Evolutionary conservation across 1,140 invertebrate species (phyloP).

Genomic region (Drosophila ogumai): DNA sequence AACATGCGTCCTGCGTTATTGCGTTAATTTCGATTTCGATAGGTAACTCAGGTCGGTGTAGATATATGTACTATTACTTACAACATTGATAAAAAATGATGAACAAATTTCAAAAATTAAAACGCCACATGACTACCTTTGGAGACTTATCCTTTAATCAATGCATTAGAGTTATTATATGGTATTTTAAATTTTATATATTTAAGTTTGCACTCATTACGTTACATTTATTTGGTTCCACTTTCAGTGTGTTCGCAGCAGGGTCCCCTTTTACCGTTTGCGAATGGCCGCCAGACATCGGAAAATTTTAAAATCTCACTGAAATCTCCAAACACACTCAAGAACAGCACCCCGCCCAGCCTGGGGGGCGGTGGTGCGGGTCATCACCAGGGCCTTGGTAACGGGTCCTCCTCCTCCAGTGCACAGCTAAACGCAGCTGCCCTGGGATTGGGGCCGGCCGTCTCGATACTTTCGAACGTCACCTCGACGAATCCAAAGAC

Average conservation of each 20-base stretch:
- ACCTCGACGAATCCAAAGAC: constrained; percentile 93
- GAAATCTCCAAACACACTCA: constrained; percentile 85
- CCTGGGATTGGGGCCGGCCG: constrained; percentile 74
- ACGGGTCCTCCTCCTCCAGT: constrained; percentile 42
- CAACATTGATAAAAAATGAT: too few relatives aligned
- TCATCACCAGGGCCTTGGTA: constrained; percentile 27
- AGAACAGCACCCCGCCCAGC: constrained; percentile 83
- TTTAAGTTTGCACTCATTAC: neutral
- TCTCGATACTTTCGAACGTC: constrained; percentile 86
- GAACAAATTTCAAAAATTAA: too few relatives aligned
- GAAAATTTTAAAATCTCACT: constrained; percentile 89
- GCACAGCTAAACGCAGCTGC: constrained; percentile 72
- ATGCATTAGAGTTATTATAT: too few relatives aligned
- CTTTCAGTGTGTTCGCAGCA: constrained; percentile 76
- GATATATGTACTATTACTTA: too few relatives aligned
- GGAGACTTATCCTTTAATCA: too few relatives aligned
- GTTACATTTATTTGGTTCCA: neutral
- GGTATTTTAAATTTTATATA: neutral
- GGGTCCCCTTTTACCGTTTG: constrained; percentile 78
- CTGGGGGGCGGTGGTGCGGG: constrained; percentile 48
- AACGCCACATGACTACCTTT: too few relatives aligned
- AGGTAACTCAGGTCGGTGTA: too few relatives aligned
- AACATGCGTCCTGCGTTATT: too few relatives aligned
- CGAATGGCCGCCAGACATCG: constrained; percentile 84
- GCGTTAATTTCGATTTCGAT: too few relatives aligned